Base-by-base conservation (phyloP, 2,888 invertebrate species). In the Athripsodes cinereus region DNA sequence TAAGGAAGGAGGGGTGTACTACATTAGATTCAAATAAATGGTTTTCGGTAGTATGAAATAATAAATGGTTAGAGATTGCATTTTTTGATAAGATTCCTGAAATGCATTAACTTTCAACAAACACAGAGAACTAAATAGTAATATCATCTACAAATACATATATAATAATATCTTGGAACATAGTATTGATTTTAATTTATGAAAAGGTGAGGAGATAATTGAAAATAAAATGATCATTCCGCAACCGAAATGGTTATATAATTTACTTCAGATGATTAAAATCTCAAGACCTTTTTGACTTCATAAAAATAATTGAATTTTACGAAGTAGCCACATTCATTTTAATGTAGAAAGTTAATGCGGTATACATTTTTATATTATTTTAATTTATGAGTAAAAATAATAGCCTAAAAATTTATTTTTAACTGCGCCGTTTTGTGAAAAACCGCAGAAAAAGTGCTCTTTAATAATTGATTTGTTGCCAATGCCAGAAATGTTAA, bases 61-160 rank as follows among this genome's bases (percentile, higher is more conserved):
- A 49, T 8, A 8, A 13, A 20, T 49, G 49, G 34, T 26, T 47
- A 49, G 22, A 55, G 55, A 55, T 55, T 55, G 55, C 55, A 55
- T 55, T 55, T 49, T 55, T 55, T 55, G 55, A 55, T 55, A 49
- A 55, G 22, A 48, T 11, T 20, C 22, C 48, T 34, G 49, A 35
- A 21, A 49, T 55, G 55, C 55, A 55, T 55, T 55, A 55, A 20
- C 2, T 53, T 53, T n/a, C n/a, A n/a, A n/a, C n/a, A n/a, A n/a
- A n/a, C 16, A 20, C 11, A 10, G 44, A 10, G 26, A 26, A 46
- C 5, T 46, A 22, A 21, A 21, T 26, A 26, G 26, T 26, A 26
- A 3, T 26, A 10, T 26, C 10, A 26, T 21, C 40, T 21, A 8
- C 35, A 21, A 52, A 21, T 52, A 34, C n/a, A n/a, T n/a, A n/a